These are phyloP conservation scores for Tolypeutes matacus DNA, from an alignment of 2,797 vertebrate genomes.

Conservation along the genomic window DNA sequence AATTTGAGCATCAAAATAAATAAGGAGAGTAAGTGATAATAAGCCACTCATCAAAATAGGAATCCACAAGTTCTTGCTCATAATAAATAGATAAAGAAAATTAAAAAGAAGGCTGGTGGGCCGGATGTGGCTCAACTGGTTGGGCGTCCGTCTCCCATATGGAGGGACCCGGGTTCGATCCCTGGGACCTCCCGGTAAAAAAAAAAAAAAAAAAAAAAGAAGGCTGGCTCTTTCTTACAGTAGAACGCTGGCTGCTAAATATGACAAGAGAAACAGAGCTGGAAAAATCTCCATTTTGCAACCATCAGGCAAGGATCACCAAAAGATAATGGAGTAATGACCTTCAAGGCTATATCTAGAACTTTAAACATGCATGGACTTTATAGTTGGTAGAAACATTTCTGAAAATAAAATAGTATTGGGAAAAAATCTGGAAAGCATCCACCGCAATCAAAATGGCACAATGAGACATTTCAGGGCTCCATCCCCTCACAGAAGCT, in stretches of 20 bases:
- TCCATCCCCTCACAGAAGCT: too few species aligned
- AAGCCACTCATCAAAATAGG: slow-evolving; percentile 18
- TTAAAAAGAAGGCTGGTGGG: not conserved
- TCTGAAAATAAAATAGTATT: slow-evolving; percentile 31
- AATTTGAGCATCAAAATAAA: slow-evolving; percentile 18
- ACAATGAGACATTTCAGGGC: too few species aligned
- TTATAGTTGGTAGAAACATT: not conserved
- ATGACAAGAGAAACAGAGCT: not conserved
- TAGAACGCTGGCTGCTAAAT: not conserved
- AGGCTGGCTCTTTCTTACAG: not conserved
- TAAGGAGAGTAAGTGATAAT: not conserved
- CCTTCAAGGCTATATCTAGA: slow-evolving; percentile 11
- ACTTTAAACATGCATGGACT: not conserved
- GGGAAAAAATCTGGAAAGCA: too few species aligned
- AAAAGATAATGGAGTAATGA: not conserved
- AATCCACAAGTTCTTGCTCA: not conserved
- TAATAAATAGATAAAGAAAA: not conserved
- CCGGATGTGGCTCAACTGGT: too few species aligned
- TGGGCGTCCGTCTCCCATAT: too few species aligned
- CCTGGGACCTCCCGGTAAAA: too few species aligned
- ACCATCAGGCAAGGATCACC: not conserved
- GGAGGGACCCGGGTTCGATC: too few species aligned
- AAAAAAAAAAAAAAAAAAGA: too few species aligned
- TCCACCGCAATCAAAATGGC: too few species aligned
- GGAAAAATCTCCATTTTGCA: not conserved